A percentile compares a stretch with the other conserved stretches of the same genome.
Evolutionary conservation across 2,113 vertebrate genomes (phyloP).

Genomic region (Meleagris gallopavo): DNA sequence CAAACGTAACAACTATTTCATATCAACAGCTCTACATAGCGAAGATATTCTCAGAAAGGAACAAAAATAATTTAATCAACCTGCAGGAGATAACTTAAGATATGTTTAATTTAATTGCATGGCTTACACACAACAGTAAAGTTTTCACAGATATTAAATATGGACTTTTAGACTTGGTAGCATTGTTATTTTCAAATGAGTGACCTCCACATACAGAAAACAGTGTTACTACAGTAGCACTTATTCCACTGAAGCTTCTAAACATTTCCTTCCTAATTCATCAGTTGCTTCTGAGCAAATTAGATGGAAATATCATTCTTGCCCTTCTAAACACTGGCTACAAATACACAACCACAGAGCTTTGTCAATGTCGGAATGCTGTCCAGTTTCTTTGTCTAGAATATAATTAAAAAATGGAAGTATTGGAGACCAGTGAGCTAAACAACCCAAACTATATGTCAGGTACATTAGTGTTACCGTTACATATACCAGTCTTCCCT

Average conservation of each 20-base stretch:
- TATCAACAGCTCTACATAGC: background rate
- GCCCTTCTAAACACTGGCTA: background rate
- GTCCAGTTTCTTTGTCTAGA: background rate
- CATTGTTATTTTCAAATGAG: background rate
- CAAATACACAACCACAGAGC: background rate
- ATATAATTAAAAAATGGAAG: background rate
- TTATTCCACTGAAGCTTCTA: background rate
- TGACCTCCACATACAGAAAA: background rate
- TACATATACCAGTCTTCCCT: background rate
- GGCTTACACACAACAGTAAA: background rate
- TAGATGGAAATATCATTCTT: background rate
- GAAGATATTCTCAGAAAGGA: background rate
- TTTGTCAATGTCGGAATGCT: background rate
- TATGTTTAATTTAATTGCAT: background rate
- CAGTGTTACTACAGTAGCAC: background rate
- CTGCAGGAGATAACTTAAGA: background rate
- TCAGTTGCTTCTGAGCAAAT: background rate
- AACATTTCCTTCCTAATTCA: background rate
- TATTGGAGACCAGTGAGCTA: background rate
- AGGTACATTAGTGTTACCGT: conserved; percentile 17
- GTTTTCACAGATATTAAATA: background rate
- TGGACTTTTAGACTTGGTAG: background rate
- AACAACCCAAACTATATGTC: background rate
- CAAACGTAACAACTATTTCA: background rate
- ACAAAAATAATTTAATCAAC: background rate